A percentile compares a stretch with the other conserved stretches of the same genome.
phyloP scores from a whole-genome alignment of 2,113 vertebrate genomes.

The Quiscalus mexicanus region DNA sequence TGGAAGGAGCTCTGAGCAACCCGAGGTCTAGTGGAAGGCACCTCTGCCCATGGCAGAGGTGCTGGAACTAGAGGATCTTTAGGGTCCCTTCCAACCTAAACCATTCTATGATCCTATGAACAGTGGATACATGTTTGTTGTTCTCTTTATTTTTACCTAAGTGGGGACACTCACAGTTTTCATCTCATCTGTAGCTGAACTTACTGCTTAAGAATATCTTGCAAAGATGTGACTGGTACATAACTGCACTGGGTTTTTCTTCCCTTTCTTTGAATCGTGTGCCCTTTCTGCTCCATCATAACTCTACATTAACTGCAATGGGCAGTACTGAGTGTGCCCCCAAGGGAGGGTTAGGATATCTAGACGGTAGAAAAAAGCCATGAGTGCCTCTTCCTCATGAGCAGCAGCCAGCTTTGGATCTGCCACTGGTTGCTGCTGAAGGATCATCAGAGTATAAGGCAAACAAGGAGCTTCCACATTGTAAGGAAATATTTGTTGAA shows the following conservation, averaged over 20 bases:
- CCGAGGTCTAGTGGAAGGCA: background rate
- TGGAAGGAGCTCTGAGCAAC: background rate
- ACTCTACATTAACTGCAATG: background rate
- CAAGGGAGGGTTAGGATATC: background rate
- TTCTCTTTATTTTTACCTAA: background rate
- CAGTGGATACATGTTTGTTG: background rate
- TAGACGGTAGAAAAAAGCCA: background rate
- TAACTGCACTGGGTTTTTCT: fast-evolving
- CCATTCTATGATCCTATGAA: background rate
- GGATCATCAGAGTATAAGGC: background rate
- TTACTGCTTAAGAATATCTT: background rate
- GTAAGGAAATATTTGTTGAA: background rate
- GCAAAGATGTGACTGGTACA: fast-evolving
- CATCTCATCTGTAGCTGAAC: background rate
- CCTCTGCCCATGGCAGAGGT: too few species aligned
- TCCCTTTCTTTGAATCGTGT: fast-evolving
- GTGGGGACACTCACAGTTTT: background rate
- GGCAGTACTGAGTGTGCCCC: background rate
- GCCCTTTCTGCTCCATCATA: background rate
- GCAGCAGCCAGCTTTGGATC: background rate
- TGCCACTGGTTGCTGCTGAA: background rate
- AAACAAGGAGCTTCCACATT: background rate
- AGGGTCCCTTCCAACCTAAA: background rate
- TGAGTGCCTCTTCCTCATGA: background rate
- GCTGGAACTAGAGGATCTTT: background rate